These are phyloP conservation scores for Semaprochilodus insignis DNA, from an alignment of 2,797 vertebrate genomes.

Conservation along the genomic window DNA sequence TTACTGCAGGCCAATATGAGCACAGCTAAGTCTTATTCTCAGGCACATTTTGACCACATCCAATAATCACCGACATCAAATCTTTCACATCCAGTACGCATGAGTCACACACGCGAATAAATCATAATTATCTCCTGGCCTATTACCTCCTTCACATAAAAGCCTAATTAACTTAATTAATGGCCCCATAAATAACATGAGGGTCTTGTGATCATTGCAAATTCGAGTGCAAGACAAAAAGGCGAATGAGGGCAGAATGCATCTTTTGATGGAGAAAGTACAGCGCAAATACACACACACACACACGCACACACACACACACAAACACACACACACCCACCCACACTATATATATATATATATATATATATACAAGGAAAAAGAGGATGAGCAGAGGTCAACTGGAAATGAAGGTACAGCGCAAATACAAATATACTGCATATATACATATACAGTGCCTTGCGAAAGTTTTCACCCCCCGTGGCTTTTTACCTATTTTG, in stretches of 20 bases:
- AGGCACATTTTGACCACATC: not conserved
- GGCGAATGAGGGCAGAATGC: not conserved
- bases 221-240: not conserved
- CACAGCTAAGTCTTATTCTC: not conserved
- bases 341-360: no score
- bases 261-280: not conserved
- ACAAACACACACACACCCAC: no score
- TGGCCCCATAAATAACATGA: constrained; percentile 27
- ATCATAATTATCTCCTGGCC: constrained; percentile 6
- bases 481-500: no score
- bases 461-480: no score
- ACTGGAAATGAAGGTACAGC: no score
- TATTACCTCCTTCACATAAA: constrained; percentile 29
- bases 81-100: not conserved
- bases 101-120: constrained; percentile 35
- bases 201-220: constrained; percentile 8
- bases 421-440: no score
- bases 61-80: not conserved
- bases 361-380: no score
- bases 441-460: no score
- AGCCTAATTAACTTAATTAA: constrained; percentile 30
- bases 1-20: no score
- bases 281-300: no score
- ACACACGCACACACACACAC: no score
- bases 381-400: no score